Evolutionary conservation across 2,797 vertebrate genomes (phyloP).

Genomic region (Falco biarmicus): DNA sequence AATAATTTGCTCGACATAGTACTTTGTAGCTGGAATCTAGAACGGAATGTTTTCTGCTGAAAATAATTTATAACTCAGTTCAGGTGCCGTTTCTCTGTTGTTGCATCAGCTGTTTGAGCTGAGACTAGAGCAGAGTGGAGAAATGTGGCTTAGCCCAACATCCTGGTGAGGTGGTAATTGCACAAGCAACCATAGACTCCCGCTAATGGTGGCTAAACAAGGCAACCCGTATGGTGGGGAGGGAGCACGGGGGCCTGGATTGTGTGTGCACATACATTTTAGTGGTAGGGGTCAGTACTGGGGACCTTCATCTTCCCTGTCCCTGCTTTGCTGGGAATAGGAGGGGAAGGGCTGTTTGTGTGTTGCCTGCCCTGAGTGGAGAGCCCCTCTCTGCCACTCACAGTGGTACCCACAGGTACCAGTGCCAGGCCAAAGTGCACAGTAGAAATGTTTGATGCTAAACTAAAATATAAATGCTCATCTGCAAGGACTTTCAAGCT

Average conservation of each 20-base stretch:
- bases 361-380: neutral
- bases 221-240: neutral
- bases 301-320: neutral
- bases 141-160: neutral
- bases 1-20: neutral
- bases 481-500: neutral
- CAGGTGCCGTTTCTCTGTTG: neutral
- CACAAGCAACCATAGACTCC: neutral
- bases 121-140: neutral
- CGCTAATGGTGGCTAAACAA: neutral
- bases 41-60: neutral
- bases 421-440: neutral
- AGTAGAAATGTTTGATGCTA: neutral
- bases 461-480: neutral
- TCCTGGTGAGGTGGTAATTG: neutral
- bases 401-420: no score
- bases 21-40: neutral
- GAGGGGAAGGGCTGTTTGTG: neutral
- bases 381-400: neutral
- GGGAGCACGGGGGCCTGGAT: accelerated
- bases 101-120: neutral
- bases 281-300: neutral
- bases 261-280: accelerated
- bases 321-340: neutral
- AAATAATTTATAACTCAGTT: neutral